Base-by-base conservation (phyloP, 2,113 vertebrate species). In the Hemicordylus capensis region DNA sequence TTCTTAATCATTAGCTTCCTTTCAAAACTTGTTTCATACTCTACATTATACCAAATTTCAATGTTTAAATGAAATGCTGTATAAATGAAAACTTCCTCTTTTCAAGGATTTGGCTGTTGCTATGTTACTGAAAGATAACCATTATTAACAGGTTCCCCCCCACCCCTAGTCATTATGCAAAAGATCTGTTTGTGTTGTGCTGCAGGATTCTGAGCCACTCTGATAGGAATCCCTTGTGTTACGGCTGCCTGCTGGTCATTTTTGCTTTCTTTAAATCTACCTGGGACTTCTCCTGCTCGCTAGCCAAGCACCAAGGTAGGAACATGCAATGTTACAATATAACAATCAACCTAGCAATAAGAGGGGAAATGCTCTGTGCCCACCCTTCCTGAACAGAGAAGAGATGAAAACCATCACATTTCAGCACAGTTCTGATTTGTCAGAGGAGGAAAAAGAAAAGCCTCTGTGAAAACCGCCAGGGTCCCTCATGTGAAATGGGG, bases 1-100 rank as follows among this genome's bases (percentile, higher is more conserved):
- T 97, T 97, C 97, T 98, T 98, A 98, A 99, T 99, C 98, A 99
- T 97, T 96, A 97, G 96, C 97, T 98, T 98, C 98, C 96, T 98
- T 99, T 97, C 97, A 97, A 98, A 98, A 98, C 97, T 98, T 97
- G 97, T 96, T 97, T 97, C 95, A 96, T 95, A 97, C 95, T 96
- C 95, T 95, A 96, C 93, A 97, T 97, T 97, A 97, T 96, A 97
- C 96, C 94, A 96, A 96, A 97, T 97, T 96, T 95, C 92, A 94
- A 83, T 95, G 95, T 98, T 97, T 93, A 98, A 97, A 98, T 97
- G 88, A 94, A 95, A 95, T 72, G 92, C 95, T 93, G 94, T 93
- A 93, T 95, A 95, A 93, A 91, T 93, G 94, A 95, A 96, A 96
- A 96, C 95, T 94, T 95, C 91, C 94, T 92, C 89, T 96, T 95